Conservation (phyloP, 2,113 vertebrate genomes). For the Dryoscopus gambensis region DNA sequence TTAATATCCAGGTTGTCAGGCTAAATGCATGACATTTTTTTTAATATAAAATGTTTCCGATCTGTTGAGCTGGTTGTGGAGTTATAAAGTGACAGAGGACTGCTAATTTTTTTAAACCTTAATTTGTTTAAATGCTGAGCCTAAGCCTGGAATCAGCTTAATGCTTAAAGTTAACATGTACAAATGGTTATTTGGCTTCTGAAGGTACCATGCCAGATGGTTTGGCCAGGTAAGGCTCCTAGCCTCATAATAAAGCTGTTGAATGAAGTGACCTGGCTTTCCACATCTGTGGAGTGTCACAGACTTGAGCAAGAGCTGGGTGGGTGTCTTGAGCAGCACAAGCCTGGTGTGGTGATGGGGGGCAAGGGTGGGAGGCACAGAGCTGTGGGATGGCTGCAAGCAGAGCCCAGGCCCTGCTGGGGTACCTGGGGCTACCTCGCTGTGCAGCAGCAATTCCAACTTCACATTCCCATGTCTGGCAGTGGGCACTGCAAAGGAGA, state of each 20-base stretch:
- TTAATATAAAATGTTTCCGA: not conserved
- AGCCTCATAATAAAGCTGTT: not conserved
- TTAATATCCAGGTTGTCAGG: not conserved
- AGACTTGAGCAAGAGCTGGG: not conserved
- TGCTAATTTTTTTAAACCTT: not conserved
- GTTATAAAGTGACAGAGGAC: not conserved
- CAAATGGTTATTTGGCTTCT: not conserved
- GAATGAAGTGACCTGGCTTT: not conserved
- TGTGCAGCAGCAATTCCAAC: not conserved
- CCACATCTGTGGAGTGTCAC: not conserved
- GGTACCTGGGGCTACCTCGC: accelerated
- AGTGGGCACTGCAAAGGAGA: not conserved
- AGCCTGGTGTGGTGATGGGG: not conserved
- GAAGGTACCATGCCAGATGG: not conserved
- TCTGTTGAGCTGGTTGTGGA: not conserved
- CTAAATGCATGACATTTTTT: not conserved
- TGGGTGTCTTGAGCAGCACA: not conserved
- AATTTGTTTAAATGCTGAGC: not conserved
- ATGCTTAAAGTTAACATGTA: not conserved
- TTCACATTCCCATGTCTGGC: not conserved
- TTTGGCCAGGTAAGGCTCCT: not conserved
- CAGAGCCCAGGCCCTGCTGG: accelerated
- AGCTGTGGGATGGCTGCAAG: not conserved
- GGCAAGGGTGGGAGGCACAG: not conserved
- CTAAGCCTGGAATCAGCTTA: not conserved